Conservation (phyloP, 2,113 vertebrate species). For the Pseudonaja textilis region DNA sequence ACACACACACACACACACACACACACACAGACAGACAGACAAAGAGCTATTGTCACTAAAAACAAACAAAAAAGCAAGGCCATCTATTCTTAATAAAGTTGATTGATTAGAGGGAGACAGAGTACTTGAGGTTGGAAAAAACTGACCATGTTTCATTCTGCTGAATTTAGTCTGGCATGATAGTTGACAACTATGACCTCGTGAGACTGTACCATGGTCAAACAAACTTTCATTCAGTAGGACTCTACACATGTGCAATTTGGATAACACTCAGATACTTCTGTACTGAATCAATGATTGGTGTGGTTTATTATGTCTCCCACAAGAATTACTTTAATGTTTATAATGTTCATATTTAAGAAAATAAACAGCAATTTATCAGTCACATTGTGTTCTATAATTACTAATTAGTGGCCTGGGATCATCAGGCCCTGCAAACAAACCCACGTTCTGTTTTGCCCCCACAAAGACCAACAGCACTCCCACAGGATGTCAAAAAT, state of each 20-base stretch:
- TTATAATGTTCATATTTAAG: slow-evolving; percentile 44
- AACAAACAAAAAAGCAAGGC: neutral
- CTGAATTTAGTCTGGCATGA: slow-evolving; percentile 12
- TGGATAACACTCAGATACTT: slow-evolving; percentile 31
- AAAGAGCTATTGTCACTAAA: neutral
- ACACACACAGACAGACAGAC: too few species aligned
- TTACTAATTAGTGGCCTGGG: too few species aligned
- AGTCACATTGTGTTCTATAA: slow-evolving; percentile 10
- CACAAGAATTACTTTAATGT: slow-evolving; percentile 24
- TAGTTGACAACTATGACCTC: neutral
- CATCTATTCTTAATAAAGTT: slow-evolving; percentile 39
- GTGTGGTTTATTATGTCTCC: slow-evolving; percentile 23
- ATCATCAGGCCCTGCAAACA: too few species aligned
- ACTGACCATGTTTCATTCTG: slow-evolving; percentile 27
- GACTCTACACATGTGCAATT: slow-evolving; percentile 17
- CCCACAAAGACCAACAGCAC: too few species aligned
- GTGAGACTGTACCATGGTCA: slow-evolving; percentile 25
- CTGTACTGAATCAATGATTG: slow-evolving; percentile 37
- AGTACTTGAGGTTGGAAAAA: slow-evolving; percentile 14
- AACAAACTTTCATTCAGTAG: slow-evolving; percentile 41
- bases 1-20: too few species aligned
- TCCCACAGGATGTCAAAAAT: too few species aligned
- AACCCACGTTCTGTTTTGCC: too few species aligned
- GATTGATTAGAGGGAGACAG: slow-evolving; percentile 34
- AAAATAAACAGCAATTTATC: slow-evolving; percentile 40